phyloP scores from a whole-genome alignment of 23 tunicate genomes.

The Trididemnum miniatum region DNA sequence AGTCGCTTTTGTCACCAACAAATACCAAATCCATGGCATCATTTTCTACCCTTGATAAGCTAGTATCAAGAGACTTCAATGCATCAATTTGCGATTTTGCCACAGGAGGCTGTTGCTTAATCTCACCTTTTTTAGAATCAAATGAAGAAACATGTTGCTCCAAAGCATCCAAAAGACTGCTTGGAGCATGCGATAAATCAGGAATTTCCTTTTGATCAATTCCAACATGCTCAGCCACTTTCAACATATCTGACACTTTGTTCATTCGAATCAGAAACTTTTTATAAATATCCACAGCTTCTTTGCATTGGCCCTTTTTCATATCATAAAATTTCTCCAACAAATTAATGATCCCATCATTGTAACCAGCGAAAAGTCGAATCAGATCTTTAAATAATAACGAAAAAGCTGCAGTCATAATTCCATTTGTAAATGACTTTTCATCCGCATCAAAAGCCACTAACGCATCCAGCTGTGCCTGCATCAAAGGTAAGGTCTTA shows the following conservation, averaged over 20 bases:
- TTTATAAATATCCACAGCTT: constrained; percentile 87
- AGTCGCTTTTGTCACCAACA: too few species aligned
- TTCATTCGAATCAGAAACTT: constrained; percentile 86
- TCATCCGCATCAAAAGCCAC: constrained; percentile 87
- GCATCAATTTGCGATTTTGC: too few species aligned
- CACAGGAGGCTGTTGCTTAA: background rate
- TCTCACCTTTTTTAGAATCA: constrained; percentile 70
- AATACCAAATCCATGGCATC: too few species aligned
- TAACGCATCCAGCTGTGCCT: constrained; percentile 74
- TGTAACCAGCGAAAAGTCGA: constrained; percentile 96
- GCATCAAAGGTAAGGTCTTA: constrained; percentile 79
- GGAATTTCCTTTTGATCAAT: constrained; percentile 99
- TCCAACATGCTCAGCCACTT: constrained; percentile 98
- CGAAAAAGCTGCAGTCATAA: constrained; percentile 81
- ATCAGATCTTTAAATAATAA: constrained; percentile 93
- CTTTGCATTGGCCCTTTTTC: constrained; percentile 95
- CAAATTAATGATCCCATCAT: constrained; percentile 91
- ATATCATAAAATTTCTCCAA: constrained; percentile 91
- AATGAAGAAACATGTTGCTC: constrained; percentile 78
- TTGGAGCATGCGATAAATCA: constrained; percentile 92
- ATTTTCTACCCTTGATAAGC: too few species aligned
- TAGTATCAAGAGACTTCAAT: too few species aligned
- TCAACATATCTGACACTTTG: constrained; percentile 80
- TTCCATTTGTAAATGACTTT: constrained; percentile 74
- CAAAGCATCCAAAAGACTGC: constrained; percentile 88